These are phyloP conservation scores for Rhabdornis inornatus DNA, from an alignment of 2,113 vertebrate species.

Conservation along the genomic window DNA sequence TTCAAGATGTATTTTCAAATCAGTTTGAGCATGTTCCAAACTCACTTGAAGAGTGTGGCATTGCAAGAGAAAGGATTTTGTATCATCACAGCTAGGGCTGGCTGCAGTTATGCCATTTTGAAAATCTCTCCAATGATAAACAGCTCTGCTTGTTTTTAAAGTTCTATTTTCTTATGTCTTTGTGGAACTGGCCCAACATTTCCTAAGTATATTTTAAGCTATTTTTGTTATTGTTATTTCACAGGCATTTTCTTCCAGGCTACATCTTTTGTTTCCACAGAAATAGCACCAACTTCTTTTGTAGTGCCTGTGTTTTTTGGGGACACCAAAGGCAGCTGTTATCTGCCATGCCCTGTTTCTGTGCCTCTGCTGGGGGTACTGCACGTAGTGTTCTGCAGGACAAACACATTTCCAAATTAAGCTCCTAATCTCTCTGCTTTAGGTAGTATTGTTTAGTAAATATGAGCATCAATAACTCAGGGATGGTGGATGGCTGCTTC, in stretches of 20 bases:
- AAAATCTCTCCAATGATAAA: background rate
- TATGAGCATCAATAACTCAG: background rate
- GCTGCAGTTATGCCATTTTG: background rate
- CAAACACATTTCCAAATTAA: conserved; percentile 13
- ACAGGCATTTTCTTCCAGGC: background rate
- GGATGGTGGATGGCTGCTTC: background rate
- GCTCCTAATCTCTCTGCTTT: background rate
- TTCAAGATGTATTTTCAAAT: background rate
- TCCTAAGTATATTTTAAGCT: background rate
- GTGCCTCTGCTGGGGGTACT: background rate
- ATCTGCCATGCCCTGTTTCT: conserved; percentile 9
- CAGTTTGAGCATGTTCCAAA: background rate
- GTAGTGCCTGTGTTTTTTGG: background rate
- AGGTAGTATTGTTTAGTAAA: conserved; percentile 17
- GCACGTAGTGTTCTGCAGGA: background rate
- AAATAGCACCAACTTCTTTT: background rate
- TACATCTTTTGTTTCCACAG: background rate
- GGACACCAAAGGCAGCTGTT: background rate
- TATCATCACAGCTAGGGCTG: background rate
- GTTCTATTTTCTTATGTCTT: background rate
- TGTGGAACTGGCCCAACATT: background rate
- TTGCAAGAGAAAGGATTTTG: background rate
- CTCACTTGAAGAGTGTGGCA: background rate
- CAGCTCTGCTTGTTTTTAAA: background rate
- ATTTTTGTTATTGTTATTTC: background rate